These are phyloP conservation scores for Scelioninae gen. 2 DNA, from an alignment of 2,888 invertebrate species.

Conservation along the genomic window DNA sequence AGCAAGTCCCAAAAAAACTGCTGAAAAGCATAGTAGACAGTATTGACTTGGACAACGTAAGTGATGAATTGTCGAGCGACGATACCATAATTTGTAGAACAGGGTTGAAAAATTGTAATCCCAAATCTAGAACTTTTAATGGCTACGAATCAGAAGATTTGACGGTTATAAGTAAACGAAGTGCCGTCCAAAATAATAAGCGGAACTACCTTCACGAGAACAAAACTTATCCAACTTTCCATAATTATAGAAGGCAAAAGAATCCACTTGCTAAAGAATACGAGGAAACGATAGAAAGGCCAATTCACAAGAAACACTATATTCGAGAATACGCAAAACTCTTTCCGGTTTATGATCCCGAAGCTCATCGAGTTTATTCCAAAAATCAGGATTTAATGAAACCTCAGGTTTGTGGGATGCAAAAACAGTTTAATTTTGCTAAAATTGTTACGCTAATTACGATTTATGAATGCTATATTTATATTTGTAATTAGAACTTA, in stretches of 20 bases:
- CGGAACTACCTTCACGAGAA: constrained; percentile 19
- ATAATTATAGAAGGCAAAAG: constrained; percentile 21
- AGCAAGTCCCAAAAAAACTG: neutral
- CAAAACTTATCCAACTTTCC: constrained; percentile 12
- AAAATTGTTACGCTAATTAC: no score
- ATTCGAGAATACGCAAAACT: neutral
- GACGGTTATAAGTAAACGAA: constrained; percentile 25
- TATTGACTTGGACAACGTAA: no score
- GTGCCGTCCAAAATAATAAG: constrained; percentile 12
- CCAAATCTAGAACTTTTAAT: neutral
- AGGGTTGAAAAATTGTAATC: neutral
- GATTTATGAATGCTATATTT: no score
- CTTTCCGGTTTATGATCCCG: constrained; percentile 8
- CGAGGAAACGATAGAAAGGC: constrained; percentile 12
- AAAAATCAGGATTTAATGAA: constrained; percentile 4
- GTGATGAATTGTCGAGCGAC: constrained; percentile 3
- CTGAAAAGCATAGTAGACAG: neutral
- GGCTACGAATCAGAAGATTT: neutral
- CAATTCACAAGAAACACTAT: neutral
- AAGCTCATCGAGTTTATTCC: constrained; percentile 5
- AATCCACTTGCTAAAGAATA: constrained; percentile 5
- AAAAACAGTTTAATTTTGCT: no score
- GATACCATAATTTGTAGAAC: neutral
- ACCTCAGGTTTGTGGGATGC: constrained; percentile 12
- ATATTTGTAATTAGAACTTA: no score